These are phyloP conservation scores for Magallana angulata DNA, from an alignment of 1,140 invertebrate species.

Conservation along the genomic window DNA sequence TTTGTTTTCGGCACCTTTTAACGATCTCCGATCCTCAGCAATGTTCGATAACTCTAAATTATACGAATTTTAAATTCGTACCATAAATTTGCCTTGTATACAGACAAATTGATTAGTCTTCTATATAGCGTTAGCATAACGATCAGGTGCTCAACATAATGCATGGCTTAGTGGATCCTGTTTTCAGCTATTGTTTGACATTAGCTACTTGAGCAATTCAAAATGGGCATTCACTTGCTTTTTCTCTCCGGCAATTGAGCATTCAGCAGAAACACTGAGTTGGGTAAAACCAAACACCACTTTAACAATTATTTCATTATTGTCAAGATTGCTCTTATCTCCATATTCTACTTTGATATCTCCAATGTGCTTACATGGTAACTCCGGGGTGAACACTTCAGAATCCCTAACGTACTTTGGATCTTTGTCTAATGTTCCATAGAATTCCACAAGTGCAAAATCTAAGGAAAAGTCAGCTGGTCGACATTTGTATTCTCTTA, in stretches of 20 bases:
- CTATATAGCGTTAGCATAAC: too few species aligned
- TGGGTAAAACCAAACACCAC: not conserved
- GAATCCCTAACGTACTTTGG: not conserved
- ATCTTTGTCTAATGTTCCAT: not conserved
- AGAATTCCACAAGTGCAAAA: not conserved
- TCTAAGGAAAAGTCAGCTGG: not conserved
- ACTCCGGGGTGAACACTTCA: not conserved
- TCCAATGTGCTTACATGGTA: slow-evolving; percentile 1
- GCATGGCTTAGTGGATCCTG: too few species aligned
- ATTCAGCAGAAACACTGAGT: slow-evolving; percentile 1
- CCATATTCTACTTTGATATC: not conserved
- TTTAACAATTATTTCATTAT: not conserved
- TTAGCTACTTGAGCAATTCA: not conserved
- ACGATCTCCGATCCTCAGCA: too few species aligned
- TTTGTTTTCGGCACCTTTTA: too few species aligned
- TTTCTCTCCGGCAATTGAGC: not conserved
- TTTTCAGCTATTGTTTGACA: too few species aligned
- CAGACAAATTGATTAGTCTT: too few species aligned
- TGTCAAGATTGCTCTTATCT: not conserved
- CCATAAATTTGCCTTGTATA: too few species aligned
- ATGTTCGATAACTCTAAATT: too few species aligned
- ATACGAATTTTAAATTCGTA: too few species aligned
- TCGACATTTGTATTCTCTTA: not conserved
- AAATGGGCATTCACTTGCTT: not conserved
- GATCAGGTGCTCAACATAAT: too few species aligned